Base-by-base conservation (phyloP, 2,888 invertebrate species). In the Ganaspis brasiliensis region DNA sequence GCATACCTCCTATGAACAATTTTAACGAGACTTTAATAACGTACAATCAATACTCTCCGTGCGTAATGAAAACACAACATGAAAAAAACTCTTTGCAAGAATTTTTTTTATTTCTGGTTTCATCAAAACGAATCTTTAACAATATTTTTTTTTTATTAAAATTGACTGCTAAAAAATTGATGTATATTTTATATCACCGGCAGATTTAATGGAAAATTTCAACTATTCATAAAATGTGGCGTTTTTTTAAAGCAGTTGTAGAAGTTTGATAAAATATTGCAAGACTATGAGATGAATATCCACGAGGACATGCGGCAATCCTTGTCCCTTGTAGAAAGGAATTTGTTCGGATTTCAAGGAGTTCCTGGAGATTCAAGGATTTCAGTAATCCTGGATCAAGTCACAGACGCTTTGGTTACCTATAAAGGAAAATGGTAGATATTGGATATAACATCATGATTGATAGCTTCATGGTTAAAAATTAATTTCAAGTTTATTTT, bases 281-380 rank as follows among this genome's bases (percentile, higher is more conserved):
- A 2, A 40, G 40, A 26, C 40, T 8, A 45, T 16, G 45, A 10
- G 45, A 45, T 67, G 40, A 67, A 45, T 40, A 67, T 67, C 63
- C 26, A 24, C n/a, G 67, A 67, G 45, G 26, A 45, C 45, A 67
- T 26, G 12, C n/a, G 21, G 45, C 24, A 67, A 45, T 45, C 45
- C 67, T 45, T 21, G 61, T 61, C 37, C 61, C 61, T 61, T 67
- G 67, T 26, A 49, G n/a, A 49, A 67, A 24, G 40, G 45, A 67
- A 67, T 45, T 63, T 45, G 24, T 67, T n/a, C 67, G 67, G 67
- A 67, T 67, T 67, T 45, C 45, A 21, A 40, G 40, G 63, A 63
- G 21, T 63, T 67, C 45, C 5, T 21, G 21, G 63, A 63, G 40
- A 40, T 67, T 45, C 45, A 21, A 63, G 67, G 67, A 67, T 67